Conservation (phyloP, 2,888 invertebrate species). For the Agrotis puta region DNA sequence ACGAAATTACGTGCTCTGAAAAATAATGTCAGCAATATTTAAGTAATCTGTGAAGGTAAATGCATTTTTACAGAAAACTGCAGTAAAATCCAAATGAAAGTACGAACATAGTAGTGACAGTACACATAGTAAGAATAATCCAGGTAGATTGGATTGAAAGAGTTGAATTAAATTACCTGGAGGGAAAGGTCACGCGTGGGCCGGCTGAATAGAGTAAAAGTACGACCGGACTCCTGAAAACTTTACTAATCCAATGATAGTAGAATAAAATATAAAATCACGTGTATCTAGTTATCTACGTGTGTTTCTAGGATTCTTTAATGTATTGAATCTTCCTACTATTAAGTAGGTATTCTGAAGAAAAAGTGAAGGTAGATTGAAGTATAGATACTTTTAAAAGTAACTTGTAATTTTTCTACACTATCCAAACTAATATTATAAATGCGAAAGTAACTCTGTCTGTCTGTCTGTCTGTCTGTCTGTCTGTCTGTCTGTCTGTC, state of each 20-base stretch:
- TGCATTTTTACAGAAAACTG: constrained; percentile 14
- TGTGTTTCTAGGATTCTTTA: too few species aligned
- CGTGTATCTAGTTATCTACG: not conserved
- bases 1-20: not conserved
- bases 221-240: constrained; percentile 30
- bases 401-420: too few species aligned
- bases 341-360: too few species aligned
- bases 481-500: too few species aligned
- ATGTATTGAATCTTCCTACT: too few species aligned
- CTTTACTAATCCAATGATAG: constrained; percentile 34
- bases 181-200: constrained; percentile 53
- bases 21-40: not conserved
- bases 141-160: constrained; percentile 43
- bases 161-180: constrained; percentile 38
- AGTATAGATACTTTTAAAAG: too few species aligned
- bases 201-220: not conserved
- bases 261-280: constrained; percentile 5
- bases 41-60: not conserved
- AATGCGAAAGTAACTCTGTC: too few species aligned
- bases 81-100: not conserved
- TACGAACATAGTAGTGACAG: not conserved
- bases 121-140: not conserved
- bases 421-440: too few species aligned
- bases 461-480: too few species aligned
- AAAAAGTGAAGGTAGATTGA: too few species aligned